Base-by-base conservation (phyloP, 2,888 invertebrate species). In the Geophilus truncorum region DNA sequence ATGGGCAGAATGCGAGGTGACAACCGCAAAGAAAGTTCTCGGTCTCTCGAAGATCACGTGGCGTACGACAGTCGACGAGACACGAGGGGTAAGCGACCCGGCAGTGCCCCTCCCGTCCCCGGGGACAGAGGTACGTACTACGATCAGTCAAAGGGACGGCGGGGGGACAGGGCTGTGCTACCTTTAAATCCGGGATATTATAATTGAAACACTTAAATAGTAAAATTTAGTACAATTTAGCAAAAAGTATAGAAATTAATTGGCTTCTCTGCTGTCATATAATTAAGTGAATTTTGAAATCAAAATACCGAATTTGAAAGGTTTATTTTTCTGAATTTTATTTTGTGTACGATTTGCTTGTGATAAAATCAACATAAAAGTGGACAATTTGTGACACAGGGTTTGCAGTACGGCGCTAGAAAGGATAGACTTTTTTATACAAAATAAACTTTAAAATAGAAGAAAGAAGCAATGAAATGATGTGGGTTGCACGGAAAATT, bases 71-170 rank as follows among this genome's bases (percentile, higher is more conserved):
- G 40, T 36, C 77, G 70, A 15, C 34, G 77, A 21, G 77, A 82
- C 76, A 80, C 28, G 80, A 70, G 80, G 80, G 80, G 80, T 80
- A 62, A 77, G 80, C 36, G 81, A 78, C 45, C 81, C 80, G 78
- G 81, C 77, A 78, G 77, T 75, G 80, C 80, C 75, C 80, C 80
- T 70, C 78, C 45, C 51, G 81, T 45, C 70, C 77, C 80, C 70
- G 81, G 40, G 81, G 81, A 70, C 77, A 80, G 77, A 80, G 77
- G 80, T 80, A 80, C 76, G 80, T 80, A 80, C 80, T 70, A 70
- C 70, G 70, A 70, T 9, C n/a, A n/a, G n/a, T 57, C 79, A 32
- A 30, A 30, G 79, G 78, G 78, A 45, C 40, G 78, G 45, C 78
- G 51, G 34, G 25, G 57, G 57, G 79, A 79, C 28, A 79, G 79